Evolutionary conservation across 2,888 invertebrate genomes (phyloP), one percentile per base, ranked within the genome.

Genomic region (Plagodis dolabraria): DNA sequence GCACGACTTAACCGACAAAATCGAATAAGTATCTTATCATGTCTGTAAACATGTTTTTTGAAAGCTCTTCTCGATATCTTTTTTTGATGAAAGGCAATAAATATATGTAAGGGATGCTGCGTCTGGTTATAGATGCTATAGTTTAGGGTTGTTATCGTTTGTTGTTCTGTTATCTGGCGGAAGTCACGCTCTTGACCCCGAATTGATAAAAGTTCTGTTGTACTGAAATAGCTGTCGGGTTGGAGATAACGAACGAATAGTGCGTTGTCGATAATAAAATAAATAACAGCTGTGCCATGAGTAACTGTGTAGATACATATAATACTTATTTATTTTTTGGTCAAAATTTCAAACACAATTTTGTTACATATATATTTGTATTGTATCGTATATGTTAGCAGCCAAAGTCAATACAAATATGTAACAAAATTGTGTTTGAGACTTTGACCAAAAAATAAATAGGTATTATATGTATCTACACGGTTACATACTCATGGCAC

Each of bases 141-240:
- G 55, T 60, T 63, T 65, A 47, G 59, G 65, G 55, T 55, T 57
- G 67, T 80, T 82, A 78, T 73, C 74, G 58, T 56, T 43, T 51
- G 72, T 43, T 56, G 51, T 40, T 53, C 42, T 36, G 43, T 77
- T 87, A 89, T 89, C 89, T 74, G 75, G 81, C 87, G 92, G 91
- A 92, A 89, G 86, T 84, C 85, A 82, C 83, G 91, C 86, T 92
- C 91, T 91, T 92, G 91, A 90, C 91, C 91, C 78, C 83, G 65
- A 71, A 69, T 69, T 78, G 90, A 89, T 89, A 89, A 84, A 69
- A 69, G 63, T 75, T 40, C 40, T 40, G 36, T 40, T 74, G 73
- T 72, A 83, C 78, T 70, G 68, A 82, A 86, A 86, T 85, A 87
- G 70, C 76, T 75, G 63, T 72, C 47, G 61, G 53, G 55, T 65